Percentiles rank a stretch among this genome's conserved stretches.
Evolutionary conservation across 2,888 invertebrate species (phyloP).

Genomic region (Morpho helenor): DNA sequence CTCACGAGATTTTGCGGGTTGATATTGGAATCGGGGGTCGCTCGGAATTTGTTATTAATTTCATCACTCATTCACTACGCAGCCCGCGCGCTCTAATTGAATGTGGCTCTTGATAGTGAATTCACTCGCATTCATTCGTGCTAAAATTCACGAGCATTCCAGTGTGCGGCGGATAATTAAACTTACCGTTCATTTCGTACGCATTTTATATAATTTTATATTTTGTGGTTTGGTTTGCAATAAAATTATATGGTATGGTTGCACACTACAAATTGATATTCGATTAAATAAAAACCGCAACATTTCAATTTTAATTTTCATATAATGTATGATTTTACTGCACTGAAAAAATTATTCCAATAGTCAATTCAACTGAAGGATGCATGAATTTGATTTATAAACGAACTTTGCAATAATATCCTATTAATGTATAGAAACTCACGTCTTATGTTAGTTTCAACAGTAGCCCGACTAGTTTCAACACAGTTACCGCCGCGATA

Average conservation of each 20-base stretch:
- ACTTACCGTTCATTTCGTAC: constrained; percentile 7
- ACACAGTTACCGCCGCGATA: too few species aligned
- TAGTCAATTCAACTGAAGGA: too few species aligned
- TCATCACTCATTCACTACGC: constrained; percentile 36
- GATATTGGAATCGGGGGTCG: constrained; percentile 29
- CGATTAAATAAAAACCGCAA: neutral
- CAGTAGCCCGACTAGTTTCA: too few species aligned
- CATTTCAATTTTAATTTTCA: neutral
- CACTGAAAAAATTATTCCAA: too few species aligned
- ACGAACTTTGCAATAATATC: too few species aligned
- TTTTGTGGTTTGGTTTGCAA: constrained; percentile 3
- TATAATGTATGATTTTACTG: neutral
- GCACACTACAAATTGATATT: neutral
- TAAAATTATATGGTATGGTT: constrained; percentile 5
- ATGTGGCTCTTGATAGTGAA: constrained; percentile 42
- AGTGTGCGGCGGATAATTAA: constrained; percentile 9
- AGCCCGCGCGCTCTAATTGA: constrained; percentile 40
- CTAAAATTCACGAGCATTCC: constrained; percentile 20
- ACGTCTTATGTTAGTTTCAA: too few species aligned
- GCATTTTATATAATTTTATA: constrained; percentile 10
- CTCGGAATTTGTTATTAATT: constrained; percentile 51
- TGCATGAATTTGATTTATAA: too few species aligned
- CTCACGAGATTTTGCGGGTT: constrained; percentile 22
- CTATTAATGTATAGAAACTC: too few species aligned
- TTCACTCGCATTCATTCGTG: constrained; percentile 33